phyloP scores from a whole-genome alignment of 2,888 invertebrate species.

The Sinodicranocentrus sp. region DNA sequence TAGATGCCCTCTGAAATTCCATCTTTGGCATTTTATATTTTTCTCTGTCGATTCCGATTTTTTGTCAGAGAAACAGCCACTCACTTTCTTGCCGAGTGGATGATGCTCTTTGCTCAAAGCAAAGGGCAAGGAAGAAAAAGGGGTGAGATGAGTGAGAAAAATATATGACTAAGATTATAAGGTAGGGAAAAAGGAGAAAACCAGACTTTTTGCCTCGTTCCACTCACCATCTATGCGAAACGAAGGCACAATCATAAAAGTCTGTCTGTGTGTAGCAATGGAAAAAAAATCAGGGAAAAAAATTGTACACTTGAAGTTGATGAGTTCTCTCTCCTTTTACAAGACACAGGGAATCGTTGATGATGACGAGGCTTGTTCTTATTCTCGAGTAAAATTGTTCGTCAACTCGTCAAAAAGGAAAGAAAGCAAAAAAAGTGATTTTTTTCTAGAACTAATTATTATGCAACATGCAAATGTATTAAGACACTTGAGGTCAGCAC shows the following conservation, averaged over 20 bases:
- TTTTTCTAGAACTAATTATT: conserved; percentile 76
- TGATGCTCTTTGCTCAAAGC: not conserved
- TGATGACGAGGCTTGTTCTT: conserved; percentile 39
- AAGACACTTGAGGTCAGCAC: conserved; percentile 77
- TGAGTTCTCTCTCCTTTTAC: conserved; percentile 33
- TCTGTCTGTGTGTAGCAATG: not conserved
- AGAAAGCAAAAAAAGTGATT: conserved; percentile 54
- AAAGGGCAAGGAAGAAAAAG: conserved; percentile 19
- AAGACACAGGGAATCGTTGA: conserved; percentile 31
- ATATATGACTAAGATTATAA: conserved; percentile 24
- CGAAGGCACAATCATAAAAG: not conserved
- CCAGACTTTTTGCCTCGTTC: conserved; percentile 6
- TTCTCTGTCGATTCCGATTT: not conserved
- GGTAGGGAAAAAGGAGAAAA: conserved; percentile 3
- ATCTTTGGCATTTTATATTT: not conserved
- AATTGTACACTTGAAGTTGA: conserved; percentile 18
- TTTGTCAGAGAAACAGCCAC: not conserved
- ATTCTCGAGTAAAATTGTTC: conserved; percentile 58
- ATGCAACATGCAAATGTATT: conserved; percentile 77
- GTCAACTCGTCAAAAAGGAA: conserved; percentile 62
- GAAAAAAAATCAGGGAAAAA: not conserved
- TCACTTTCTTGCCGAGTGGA: conserved; percentile 1
- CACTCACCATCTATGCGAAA: conserved; percentile 7
- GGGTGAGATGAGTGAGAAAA: conserved; percentile 36
- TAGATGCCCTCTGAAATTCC: not conserved